These are phyloP conservation scores for Pherbina coryleti DNA, from an alignment of 2,888 invertebrate genomes.

Conservation along the genomic window DNA sequence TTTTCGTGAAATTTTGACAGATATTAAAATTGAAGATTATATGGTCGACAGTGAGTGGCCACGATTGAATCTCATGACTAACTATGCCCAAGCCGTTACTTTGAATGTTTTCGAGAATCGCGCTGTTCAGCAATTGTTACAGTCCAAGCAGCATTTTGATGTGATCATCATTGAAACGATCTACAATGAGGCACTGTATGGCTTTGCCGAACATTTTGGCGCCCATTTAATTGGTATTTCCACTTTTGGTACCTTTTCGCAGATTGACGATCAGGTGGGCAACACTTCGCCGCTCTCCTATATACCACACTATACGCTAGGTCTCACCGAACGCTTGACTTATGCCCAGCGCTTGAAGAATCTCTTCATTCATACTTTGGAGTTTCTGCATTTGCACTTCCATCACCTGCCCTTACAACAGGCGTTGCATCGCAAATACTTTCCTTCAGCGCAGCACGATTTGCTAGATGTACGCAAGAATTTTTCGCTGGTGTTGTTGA, in stretches of 20 bases:
- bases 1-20: neutral
- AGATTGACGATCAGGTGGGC: conserved; percentile 52
- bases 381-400: conserved; percentile 36
- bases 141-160: too few species aligned
- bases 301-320: conserved; percentile 54
- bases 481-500: conserved; percentile 54
- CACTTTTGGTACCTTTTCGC: conserved; percentile 51
- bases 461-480: too few species aligned
- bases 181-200: conserved; percentile 61
- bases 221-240: conserved; percentile 57
- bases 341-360: conserved; percentile 63
- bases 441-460: conserved; percentile 53
- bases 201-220: conserved; percentile 58
- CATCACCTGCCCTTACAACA: conserved; percentile 43
- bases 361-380: conserved; percentile 48
- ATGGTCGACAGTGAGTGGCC: neutral
- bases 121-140: conserved; percentile 54
- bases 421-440: conserved; percentile 49
- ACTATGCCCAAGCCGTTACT: neutral
- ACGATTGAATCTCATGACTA: conserved; percentile 44
- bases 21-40: neutral
- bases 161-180: conserved; percentile 63
- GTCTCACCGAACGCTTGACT: conserved; percentile 63
- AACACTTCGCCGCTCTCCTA: conserved; percentile 62
- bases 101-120: conserved; percentile 45